phyloP scores from a whole-genome alignment of 2,888 invertebrate species.

The Mactromeris polynyma region DNA sequence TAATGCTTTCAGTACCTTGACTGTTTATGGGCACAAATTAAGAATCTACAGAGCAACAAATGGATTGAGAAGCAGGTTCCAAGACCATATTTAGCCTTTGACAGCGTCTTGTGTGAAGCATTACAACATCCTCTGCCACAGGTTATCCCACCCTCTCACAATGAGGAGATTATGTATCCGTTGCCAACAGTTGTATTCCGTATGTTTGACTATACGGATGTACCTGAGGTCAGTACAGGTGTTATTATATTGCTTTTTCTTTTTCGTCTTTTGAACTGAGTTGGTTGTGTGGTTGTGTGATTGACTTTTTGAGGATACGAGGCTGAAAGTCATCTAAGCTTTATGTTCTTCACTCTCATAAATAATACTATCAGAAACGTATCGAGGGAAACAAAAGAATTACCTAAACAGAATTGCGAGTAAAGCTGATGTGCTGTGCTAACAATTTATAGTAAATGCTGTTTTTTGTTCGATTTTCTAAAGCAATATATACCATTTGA shows the following conservation, averaged over 20 bases:
- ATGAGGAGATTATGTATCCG: slow-evolving; percentile 95
- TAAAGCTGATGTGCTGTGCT: too few species aligned
- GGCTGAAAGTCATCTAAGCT: too few species aligned
- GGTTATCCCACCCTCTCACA: slow-evolving; percentile 97
- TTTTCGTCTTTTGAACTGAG: too few species aligned
- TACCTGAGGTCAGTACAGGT: slow-evolving; percentile 89
- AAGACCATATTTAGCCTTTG: slow-evolving; percentile 97
- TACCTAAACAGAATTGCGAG: too few species aligned
- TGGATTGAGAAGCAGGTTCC: slow-evolving; percentile 99
- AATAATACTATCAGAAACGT: too few species aligned
- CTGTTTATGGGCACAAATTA: slow-evolving; percentile 97
- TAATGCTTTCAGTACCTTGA: slow-evolving; percentile 92
- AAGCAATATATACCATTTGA: too few species aligned
- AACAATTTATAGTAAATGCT: too few species aligned
- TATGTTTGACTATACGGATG: slow-evolving; percentile 99
- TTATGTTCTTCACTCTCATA: too few species aligned
- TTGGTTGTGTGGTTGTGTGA: too few species aligned
- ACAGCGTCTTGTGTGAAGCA: slow-evolving; percentile 97
- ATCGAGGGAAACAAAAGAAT: too few species aligned
- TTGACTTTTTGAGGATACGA: too few species aligned
- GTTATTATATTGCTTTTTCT: background rate
- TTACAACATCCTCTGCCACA: slow-evolving; percentile 97
- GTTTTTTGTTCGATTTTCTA: too few species aligned
- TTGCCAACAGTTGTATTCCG: slow-evolving; percentile 97
- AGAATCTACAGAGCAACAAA: slow-evolving; percentile 96